phyloP scores from a whole-genome alignment of 2,797 vertebrate genomes.

The Manis javanica region DNA sequence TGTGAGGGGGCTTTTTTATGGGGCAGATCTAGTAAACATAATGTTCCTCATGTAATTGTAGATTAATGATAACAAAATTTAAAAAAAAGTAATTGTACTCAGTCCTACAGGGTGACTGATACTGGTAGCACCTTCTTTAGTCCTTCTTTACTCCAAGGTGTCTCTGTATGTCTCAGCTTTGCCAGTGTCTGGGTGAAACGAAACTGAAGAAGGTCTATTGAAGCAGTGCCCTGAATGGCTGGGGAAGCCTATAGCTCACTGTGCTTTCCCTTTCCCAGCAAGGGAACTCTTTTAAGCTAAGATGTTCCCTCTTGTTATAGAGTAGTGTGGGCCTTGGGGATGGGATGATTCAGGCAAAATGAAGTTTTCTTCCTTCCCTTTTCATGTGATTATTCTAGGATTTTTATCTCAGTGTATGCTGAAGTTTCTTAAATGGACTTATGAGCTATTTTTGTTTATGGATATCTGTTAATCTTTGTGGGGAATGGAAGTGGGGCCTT shows the following conservation, averaged over 20 bases:
- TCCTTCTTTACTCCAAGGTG: not conserved
- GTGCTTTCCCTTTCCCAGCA: not conserved
- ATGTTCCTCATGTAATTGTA: no score
- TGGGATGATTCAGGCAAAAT: not conserved
- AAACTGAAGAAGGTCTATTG: not conserved
- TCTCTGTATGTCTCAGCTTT: not conserved
- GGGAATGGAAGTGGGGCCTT: not conserved
- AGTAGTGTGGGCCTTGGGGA: not conserved
- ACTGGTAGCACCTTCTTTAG: not conserved
- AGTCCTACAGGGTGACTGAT: not conserved
- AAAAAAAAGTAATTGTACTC: not conserved
- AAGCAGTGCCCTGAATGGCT: not conserved
- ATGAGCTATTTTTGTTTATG: not conserved
- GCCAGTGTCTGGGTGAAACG: not conserved
- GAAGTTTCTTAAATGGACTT: not conserved
- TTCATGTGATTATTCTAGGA: not conserved
- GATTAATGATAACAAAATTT: no score
- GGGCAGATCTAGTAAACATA: no score
- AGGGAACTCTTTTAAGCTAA: not conserved
- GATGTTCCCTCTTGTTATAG: not conserved
- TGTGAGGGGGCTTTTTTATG: no score
- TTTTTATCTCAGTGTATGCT: not conserved
- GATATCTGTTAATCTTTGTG: not conserved
- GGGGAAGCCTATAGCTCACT: not conserved
- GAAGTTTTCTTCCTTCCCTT: not conserved